These are phyloP conservation scores for Bombus soroeensis DNA, from an alignment of 1,140 invertebrate genomes.

Conservation along the genomic window DNA sequence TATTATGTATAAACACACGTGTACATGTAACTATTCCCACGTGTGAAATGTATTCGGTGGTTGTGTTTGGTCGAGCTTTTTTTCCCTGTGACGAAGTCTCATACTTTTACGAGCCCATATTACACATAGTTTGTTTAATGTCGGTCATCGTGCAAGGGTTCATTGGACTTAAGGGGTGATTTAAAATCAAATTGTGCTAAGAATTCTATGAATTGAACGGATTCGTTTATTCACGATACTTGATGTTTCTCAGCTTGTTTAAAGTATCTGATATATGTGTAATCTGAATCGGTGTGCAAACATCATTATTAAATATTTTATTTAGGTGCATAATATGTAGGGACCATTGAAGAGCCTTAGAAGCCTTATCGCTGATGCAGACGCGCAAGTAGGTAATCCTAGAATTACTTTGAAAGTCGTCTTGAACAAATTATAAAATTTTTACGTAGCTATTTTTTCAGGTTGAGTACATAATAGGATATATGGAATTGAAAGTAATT, in stretches of 20 bases:
- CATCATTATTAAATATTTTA: background rate
- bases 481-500: background rate
- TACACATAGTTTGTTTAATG: background rate
- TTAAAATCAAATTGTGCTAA: background rate
- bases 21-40: constrained; percentile 32
- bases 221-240: background rate
- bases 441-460: too few relatives aligned
- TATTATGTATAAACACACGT: constrained; percentile 31
- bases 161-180: background rate
- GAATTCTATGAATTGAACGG: background rate
- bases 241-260: background rate
- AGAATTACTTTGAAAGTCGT: background rate
- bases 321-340: too few relatives aligned
- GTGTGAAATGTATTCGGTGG: constrained; percentile 39
- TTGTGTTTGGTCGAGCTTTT: background rate
- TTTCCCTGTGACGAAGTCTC: constrained; percentile 15
- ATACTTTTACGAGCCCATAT: constrained; percentile 20
- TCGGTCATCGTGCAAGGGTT: constrained; percentile 16
- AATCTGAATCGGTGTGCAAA: background rate
- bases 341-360: background rate
- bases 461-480: background rate
- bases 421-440: background rate
- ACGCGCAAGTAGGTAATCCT: too few relatives aligned
- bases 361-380: too few relatives aligned
- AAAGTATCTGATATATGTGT: background rate